These are phyloP conservation scores for Pithys albifrons DNA, from an alignment of 2,113 vertebrate species.

Conservation along the genomic window DNA sequence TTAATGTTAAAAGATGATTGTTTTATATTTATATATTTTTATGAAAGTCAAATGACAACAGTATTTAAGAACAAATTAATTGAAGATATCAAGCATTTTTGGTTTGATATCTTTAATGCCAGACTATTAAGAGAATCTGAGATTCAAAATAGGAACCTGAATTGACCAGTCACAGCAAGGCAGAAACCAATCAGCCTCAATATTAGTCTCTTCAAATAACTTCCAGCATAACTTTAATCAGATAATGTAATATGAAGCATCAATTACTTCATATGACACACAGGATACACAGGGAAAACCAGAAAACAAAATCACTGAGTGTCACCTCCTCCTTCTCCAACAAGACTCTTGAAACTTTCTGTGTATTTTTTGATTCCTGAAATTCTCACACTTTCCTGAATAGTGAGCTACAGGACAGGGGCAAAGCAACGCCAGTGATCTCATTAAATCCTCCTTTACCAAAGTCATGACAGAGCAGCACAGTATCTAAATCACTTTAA, in stretches of 20 bases:
- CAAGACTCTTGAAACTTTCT: not conserved
- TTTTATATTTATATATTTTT: not conserved
- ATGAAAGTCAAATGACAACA: not conserved
- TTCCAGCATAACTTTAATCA: not conserved
- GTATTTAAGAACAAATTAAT: not conserved
- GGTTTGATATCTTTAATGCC: not conserved
- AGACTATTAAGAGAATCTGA: not conserved
- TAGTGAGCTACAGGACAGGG: not conserved
- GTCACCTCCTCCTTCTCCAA: not conserved
- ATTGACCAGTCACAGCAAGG: not conserved
- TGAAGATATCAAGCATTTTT: not conserved
- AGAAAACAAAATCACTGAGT: not conserved
- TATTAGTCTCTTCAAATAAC: not conserved
- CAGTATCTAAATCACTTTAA: constrained; percentile 20
- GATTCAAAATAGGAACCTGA: not conserved
- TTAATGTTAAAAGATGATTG: not conserved
- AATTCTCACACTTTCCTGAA: not conserved
- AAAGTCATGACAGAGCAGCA: not conserved
- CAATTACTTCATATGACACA: not conserved
- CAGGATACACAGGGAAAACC: not conserved
- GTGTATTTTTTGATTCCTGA: not conserved
- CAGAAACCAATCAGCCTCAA: not conserved
- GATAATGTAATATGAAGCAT: not conserved
- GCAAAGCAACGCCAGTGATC: not conserved
- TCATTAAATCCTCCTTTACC: constrained; percentile 11